Percentiles rank a stretch among this genome's conserved stretches.
phyloP scores from a whole-genome alignment of 92 coral and sea anemone species.

The Zoanthus sociatus region DNA sequence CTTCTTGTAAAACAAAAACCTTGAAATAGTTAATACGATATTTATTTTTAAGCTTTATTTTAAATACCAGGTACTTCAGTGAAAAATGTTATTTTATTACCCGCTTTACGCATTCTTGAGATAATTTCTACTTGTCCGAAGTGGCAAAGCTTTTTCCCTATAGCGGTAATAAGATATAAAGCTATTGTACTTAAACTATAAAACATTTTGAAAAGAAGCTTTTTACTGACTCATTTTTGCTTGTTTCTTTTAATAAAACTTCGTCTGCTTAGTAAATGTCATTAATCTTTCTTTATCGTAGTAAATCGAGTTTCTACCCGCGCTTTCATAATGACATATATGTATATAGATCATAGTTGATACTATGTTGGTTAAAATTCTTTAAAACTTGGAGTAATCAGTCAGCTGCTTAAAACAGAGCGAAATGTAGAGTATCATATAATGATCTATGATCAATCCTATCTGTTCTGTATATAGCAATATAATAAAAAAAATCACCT shows the following conservation, averaged over 20 bases:
- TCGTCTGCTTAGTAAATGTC: not conserved
- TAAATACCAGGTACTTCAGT: not conserved
- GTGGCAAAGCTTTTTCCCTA: not conserved
- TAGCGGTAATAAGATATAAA: not conserved
- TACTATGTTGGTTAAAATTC: conserved; percentile 11
- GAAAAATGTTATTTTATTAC: not conserved
- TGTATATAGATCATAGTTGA: conserved; percentile 20
- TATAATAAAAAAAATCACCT: conserved; percentile 1
- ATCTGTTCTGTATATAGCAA: conserved; percentile 20
- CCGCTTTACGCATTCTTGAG: not conserved
- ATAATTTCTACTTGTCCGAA: not conserved
- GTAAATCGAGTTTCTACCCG: not conserved
- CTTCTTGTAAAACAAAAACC: too few species aligned
- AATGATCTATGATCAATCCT: not conserved
- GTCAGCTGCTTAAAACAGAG: not conserved
- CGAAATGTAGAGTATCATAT: not conserved
- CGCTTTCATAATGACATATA: not conserved
- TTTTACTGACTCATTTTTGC: not conserved
- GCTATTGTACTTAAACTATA: not conserved
- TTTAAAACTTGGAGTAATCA: not conserved
- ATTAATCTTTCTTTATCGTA: not conserved
- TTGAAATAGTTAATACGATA: too few species aligned
- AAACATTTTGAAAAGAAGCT: not conserved
- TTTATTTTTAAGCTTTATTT: not conserved
- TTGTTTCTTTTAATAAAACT: not conserved